Evolutionary conservation across 1,140 invertebrate genomes (phyloP).

Genomic region (Homalodisca vitripennis): DNA sequence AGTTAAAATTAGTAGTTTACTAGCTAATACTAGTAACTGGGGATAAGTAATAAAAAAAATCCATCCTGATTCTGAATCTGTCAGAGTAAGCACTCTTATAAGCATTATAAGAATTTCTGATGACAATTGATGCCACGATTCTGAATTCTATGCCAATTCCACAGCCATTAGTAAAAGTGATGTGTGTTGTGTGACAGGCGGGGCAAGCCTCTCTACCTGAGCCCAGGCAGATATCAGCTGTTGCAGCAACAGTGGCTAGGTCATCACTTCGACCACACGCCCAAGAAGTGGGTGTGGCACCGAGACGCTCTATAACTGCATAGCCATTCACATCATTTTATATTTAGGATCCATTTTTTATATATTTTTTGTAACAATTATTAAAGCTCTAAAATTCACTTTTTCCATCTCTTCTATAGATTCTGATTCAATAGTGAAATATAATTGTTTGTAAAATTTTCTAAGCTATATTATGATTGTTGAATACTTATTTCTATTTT

Average conservation of each 20-base stretch:
- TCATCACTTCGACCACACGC: conserved; percentile 88
- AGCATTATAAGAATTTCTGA: too few relatives aligned
- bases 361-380: not conserved
- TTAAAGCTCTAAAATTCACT: not conserved
- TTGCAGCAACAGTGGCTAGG: conserved; percentile 95
- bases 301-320: conserved; percentile 68
- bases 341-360: not conserved
- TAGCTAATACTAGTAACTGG: too few relatives aligned
- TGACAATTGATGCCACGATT: too few relatives aligned
- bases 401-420: not conserved
- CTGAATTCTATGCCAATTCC: too few relatives aligned
- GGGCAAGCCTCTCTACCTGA: conserved; percentile 92
- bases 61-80: too few relatives aligned
- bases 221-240: conserved; percentile 83
- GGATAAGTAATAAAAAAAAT: too few relatives aligned
- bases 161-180: too few relatives aligned
- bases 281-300: conserved; percentile 90
- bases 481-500: not conserved
- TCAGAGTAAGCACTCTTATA: too few relatives aligned
- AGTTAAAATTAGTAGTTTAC: too few relatives aligned
- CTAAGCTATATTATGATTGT: not conserved
- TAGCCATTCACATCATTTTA: not conserved
- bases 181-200: conserved; percentile 61
- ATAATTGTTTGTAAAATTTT: not conserved
- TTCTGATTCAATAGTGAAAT: not conserved